Base-by-base conservation (phyloP, 2,113 vertebrate genomes). In the Odontesthes bonariensis region DNA sequence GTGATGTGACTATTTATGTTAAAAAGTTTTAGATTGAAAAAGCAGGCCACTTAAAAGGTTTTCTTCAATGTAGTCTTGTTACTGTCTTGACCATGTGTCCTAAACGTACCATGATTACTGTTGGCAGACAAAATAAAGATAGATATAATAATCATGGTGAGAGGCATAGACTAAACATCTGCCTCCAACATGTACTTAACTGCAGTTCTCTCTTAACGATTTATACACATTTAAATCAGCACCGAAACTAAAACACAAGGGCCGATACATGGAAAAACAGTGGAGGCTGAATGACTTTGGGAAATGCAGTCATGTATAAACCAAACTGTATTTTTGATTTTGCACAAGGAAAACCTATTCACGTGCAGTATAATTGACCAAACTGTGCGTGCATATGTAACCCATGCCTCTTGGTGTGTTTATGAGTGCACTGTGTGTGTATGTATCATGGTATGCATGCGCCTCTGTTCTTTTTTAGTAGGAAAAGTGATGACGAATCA, bases 81-180 rank as follows among this genome's bases (percentile, higher is more conserved):
- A 52, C 14, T 32, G 33, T 23, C 54, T 64, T 23, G 23, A 66
- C 38, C 44, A 23, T 71, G 67, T 64, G 31, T 75, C 46, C 61
- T 35, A 42, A 70, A 64, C 27, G 27, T 6, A 49, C 33, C 75
- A 12, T 49, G 49, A 81, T 69, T 54, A 66, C 57, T 20, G 67
- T 72, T 42, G 55, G 27, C 54, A 79, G 62, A 77, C 78, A 66
- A 65, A 79, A 75, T 51, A 62, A 10, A 56, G 46, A 58, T 53
- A 32, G 20, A 74, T 76, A 27, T 71, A 66, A 68, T 61, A 77
- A 77, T 66, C 71, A 78, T 17, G 32, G 57, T 47, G 57, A 84
- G 47, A 75, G 61, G 38, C 16, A 46, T 27, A 83, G 81, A 88
- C 81, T 79, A 85, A 89, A 86, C 81, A 83, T 81, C 60, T 82